phyloP scores from a whole-genome alignment of 2,113 vertebrate species.

The Accipiter virgatus region DNA sequence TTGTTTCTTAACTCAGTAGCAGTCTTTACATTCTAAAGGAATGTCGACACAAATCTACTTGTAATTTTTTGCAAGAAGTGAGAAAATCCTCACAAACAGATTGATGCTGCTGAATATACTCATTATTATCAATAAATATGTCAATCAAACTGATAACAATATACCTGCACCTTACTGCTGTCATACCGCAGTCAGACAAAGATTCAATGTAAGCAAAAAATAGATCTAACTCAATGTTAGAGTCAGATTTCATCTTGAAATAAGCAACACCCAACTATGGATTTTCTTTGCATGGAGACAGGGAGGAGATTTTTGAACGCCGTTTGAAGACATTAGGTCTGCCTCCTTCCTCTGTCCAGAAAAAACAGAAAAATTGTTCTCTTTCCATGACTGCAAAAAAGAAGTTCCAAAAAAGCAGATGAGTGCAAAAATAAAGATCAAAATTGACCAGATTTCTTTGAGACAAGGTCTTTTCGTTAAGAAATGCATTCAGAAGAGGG shows the following conservation, averaged over 20 bases:
- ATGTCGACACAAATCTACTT: background rate
- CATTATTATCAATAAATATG: background rate
- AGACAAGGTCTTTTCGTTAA: background rate
- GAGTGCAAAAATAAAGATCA: background rate
- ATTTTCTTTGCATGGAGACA: background rate
- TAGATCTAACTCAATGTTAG: background rate
- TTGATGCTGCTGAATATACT: background rate
- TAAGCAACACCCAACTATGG: fast-evolving
- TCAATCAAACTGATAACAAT: background rate
- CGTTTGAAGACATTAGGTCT: background rate
- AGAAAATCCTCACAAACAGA: background rate
- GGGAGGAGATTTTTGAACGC: background rate
- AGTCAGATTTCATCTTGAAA: background rate
- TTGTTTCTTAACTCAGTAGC: background rate
- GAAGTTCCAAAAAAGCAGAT: background rate
- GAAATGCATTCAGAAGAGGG: background rate
- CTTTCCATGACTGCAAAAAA: background rate
- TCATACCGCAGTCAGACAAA: background rate
- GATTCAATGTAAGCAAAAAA: background rate
- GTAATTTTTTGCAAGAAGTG: background rate
- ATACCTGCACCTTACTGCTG: background rate
- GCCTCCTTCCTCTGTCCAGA: background rate
- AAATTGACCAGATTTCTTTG: background rate
- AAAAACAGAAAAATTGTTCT: background rate
- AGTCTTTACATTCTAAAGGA: background rate